These are phyloP conservation scores for Trachymyrmex septentrionalis DNA, from an alignment of 1,140 invertebrate species.

Conservation along the genomic window DNA sequence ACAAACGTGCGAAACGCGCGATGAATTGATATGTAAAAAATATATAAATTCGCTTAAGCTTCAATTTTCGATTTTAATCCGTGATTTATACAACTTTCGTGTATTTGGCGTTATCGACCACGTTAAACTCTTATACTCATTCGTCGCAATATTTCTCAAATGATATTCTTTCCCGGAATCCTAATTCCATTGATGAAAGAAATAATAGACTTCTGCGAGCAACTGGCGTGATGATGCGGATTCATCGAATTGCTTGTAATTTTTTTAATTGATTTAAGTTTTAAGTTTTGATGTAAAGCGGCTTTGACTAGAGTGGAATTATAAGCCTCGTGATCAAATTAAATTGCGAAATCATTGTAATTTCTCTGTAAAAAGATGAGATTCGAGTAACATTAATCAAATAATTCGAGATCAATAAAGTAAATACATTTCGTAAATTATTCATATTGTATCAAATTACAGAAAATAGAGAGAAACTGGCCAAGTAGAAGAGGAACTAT, in stretches of 20 bases:
- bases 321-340: not conserved
- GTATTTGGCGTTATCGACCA: not conserved
- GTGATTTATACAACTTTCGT: slow-evolving; percentile 17
- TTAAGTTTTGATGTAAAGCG: not conserved
- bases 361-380: not conserved
- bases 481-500: not conserved
- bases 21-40: not conserved
- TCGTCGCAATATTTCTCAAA: not conserved
- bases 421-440: not conserved
- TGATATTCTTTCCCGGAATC: not conserved
- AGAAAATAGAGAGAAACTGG: not conserved
- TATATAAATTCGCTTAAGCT: not conserved
- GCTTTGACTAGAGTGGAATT: not conserved
- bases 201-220: not conserved
- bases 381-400: not conserved
- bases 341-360: slow-evolving; percentile 7
- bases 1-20: not conserved
- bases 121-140: not conserved
- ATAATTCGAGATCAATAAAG: not conserved
- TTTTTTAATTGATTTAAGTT: not conserved
- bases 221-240: not conserved
- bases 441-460: not conserved
- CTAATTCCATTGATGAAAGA: not conserved
- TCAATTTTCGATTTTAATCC: not conserved
- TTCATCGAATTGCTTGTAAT: not conserved